Evolutionary conservation across 2,888 invertebrate genomes (phyloP).

Genomic region (Congeria kusceri): DNA sequence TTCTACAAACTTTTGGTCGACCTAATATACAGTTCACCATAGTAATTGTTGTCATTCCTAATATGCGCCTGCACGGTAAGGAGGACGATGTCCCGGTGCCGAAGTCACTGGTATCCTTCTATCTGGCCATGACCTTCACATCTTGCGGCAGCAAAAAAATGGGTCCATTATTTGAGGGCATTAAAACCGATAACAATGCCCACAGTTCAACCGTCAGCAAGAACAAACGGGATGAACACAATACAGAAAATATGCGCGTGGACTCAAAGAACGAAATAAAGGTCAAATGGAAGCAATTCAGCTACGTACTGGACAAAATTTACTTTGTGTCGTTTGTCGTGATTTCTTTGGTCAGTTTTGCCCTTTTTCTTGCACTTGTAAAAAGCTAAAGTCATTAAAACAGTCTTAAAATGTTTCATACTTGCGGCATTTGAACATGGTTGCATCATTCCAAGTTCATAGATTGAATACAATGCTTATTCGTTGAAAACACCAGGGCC

Average conservation of each 20-base stretch:
- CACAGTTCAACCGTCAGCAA: neutral
- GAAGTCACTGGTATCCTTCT: neutral
- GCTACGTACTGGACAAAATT: neutral
- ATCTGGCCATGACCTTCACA: neutral
- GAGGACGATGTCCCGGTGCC: neutral
- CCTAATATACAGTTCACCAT: neutral
- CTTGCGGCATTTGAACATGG: too few species aligned
- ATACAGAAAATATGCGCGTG: neutral
- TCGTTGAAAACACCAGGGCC: too few species aligned
- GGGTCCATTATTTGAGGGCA: too few species aligned
- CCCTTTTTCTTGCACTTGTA: neutral
- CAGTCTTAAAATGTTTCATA: too few species aligned
- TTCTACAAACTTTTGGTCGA: slow-evolving; percentile 14
- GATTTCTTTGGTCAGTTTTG: neutral
- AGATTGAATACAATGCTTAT: too few species aligned
- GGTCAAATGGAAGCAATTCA: slow-evolving; percentile 8
- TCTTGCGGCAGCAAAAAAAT: neutral
- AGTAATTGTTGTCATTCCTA: neutral
- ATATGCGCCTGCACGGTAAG: slow-evolving; percentile 1
- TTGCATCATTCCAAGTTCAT: too few species aligned
- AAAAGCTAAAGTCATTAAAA: too few species aligned
- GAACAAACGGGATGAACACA: neutral
- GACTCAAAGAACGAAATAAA: neutral
- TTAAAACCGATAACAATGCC: too few species aligned
- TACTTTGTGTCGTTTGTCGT: neutral